A percentile compares a stretch with the other conserved stretches of the same genome.
Evolutionary conservation across 2,797 vertebrate genomes (phyloP).

Genomic region (Lepus oiostolus): DNA sequence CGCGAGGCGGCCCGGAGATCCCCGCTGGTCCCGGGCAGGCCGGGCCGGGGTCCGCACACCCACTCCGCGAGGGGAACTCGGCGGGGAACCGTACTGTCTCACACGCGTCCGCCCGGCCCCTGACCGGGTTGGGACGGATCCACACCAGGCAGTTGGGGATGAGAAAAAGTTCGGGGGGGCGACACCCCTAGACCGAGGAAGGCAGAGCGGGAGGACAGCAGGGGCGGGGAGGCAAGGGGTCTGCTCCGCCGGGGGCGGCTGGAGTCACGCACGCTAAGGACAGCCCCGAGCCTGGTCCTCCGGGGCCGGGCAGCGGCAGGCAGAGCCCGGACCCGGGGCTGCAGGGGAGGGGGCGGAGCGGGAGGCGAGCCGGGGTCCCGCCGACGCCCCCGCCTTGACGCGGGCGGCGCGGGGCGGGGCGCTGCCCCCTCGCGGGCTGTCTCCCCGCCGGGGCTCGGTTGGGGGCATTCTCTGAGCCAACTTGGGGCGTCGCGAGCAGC

Average conservation of each 20-base stretch:
- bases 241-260: not conserved
- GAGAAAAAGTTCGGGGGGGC: slow-evolving; percentile 74
- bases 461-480: slow-evolving; percentile 14
- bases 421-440: not conserved
- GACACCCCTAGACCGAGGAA: not conserved
- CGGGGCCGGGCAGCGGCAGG: not conserved
- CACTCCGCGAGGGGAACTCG: not conserved
- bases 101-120: not conserved
- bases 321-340: not conserved
- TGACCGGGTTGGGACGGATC: not conserved
- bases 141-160: not conserved
- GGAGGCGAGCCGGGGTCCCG: not conserved
- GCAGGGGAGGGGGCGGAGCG: too few species aligned
- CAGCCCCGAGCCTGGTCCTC: not conserved
- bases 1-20: not conserved
- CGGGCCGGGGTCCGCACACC: not conserved
- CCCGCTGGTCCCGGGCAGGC: not conserved
- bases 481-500: not conserved
- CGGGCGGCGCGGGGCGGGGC: not conserved
- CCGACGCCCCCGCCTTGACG: not conserved
- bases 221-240: too few species aligned
- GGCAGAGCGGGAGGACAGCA: not conserved
- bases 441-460: not conserved
- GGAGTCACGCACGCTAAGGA: slow-evolving; percentile 7
- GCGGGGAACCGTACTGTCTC: not conserved